Evolutionary conservation across 2,113 vertebrate species (phyloP).

Genomic region (Mastomys natalensis): DNA sequence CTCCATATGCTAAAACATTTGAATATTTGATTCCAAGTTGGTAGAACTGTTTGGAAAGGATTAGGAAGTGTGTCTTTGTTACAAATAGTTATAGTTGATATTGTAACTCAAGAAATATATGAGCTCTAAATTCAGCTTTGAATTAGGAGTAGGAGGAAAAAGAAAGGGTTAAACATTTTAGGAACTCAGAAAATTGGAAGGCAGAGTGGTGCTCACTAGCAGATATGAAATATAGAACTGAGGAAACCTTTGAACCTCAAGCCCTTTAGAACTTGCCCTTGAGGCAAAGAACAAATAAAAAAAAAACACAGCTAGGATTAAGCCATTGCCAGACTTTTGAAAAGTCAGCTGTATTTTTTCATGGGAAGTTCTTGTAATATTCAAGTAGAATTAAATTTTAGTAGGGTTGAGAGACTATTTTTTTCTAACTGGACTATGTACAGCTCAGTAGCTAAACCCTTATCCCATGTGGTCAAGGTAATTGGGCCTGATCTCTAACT

Average conservation of each 20-base stretch:
- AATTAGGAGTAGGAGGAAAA: background rate
- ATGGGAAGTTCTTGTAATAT: background rate
- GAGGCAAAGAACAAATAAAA: background rate
- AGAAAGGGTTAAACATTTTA: background rate
- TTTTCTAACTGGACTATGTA: background rate
- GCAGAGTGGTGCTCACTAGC: background rate
- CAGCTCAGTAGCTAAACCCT: background rate
- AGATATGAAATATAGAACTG: slow-evolving; percentile 30
- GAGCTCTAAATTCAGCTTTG: background rate
- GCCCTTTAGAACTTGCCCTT: background rate
- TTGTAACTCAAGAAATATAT: background rate
- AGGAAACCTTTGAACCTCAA: slow-evolving; percentile 17
- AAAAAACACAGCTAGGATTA: background rate
- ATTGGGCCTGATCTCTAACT: background rate
- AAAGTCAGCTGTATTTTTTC: background rate
- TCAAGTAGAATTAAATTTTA: background rate
- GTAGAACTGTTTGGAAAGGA: background rate
- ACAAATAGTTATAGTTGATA: background rate
- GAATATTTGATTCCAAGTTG: background rate
- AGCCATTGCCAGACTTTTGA: background rate
- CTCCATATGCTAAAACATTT: background rate
- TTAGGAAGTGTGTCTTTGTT: background rate
- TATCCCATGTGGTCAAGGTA: background rate
- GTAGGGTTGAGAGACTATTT: background rate
- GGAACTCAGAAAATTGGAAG: background rate